Evolutionary conservation across 1,140 invertebrate species (phyloP), one percentile per base, ranked within the genome.

Genomic region (Drosophila setifemur): DNA sequence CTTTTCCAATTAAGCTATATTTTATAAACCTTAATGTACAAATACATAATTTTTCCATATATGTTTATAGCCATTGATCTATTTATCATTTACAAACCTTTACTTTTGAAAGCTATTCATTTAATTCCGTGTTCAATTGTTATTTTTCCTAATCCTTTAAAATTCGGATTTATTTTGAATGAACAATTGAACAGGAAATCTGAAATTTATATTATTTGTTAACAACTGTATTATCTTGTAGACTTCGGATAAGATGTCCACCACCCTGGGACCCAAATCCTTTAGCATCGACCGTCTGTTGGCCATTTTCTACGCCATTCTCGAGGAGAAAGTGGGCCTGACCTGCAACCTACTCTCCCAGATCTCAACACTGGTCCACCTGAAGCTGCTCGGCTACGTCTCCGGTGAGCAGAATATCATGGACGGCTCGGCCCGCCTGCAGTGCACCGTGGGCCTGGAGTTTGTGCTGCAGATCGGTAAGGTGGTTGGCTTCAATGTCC

Each of bases 281-380:
- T 98, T 98, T 85, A 93, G 93, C 1, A 91, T 98, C 11, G 95
- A 97, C 86, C 92, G 97, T 49, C 91, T 98, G 75, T 90, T 98
- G 43, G 96, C 96, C 2, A 98, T 98, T 73, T 98, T 98, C 91
- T 98, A 97, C 91, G 94, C 96, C 1, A 97, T 98, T 73, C 91
- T 97, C 9, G 95, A 97, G 40, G 95, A 96, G 40, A 95, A 95
- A 86, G 94, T 97, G 21, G 94, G 95, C 19, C 92, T 97, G 9
- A 97, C 96, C 60, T 96, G 96, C 60, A 95, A 95, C 90, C 91
- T 98, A 11, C 92, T 96, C 5, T 93, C 94, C 1, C 96, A 97
- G 91, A 94, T 96, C 72, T 93, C 94, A 3, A 95, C 94, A 7
- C 91, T 96, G 67, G 95, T 95, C 4, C 93, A 95, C 74, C 90